These are phyloP conservation scores for Charina bottae DNA, from an alignment of 2,113 vertebrate genomes.

Conservation along the genomic window DNA sequence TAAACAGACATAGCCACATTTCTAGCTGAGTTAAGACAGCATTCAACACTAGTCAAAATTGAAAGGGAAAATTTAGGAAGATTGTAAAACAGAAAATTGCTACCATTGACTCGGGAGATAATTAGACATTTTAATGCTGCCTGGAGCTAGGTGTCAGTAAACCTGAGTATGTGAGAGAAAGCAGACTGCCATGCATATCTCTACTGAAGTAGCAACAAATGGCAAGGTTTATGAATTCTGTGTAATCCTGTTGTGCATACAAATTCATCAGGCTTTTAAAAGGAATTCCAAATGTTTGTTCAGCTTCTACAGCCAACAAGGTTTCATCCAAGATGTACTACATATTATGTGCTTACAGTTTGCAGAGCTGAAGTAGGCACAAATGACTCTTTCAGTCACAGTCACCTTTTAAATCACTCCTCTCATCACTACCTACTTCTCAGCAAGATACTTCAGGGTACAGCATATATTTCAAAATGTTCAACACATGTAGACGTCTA, in stretches of 20 bases:
- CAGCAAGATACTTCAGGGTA: not conserved
- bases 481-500: not conserved
- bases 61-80: slow-evolving; percentile 50
- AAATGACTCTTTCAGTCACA: not conserved
- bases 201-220: slow-evolving; percentile 16
- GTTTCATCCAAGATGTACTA: not conserved
- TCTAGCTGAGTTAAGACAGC: slow-evolving; percentile 16
- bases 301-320: not conserved
- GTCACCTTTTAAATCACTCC: not conserved
- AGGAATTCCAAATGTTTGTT: not conserved
- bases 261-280: not conserved
- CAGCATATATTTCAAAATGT: not conserved
- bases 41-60: slow-evolving; percentile 34
- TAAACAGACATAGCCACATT: slow-evolving; percentile 19
- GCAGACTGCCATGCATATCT: not conserved
- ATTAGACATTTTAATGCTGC: slow-evolving; percentile 50
- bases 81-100: slow-evolving; percentile 54
- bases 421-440: not conserved
- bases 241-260: not conserved
- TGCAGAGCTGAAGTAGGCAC: not conserved
- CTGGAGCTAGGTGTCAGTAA: slow-evolving; percentile 53
- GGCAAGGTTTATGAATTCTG: slow-evolving; percentile 28
- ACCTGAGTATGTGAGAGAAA: slow-evolving; percentile 22
- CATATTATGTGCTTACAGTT: not conserved
- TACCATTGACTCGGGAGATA: slow-evolving; percentile 27